Conservation (phyloP, 2,888 invertebrate species). For the Branchellion lobata region DNA sequence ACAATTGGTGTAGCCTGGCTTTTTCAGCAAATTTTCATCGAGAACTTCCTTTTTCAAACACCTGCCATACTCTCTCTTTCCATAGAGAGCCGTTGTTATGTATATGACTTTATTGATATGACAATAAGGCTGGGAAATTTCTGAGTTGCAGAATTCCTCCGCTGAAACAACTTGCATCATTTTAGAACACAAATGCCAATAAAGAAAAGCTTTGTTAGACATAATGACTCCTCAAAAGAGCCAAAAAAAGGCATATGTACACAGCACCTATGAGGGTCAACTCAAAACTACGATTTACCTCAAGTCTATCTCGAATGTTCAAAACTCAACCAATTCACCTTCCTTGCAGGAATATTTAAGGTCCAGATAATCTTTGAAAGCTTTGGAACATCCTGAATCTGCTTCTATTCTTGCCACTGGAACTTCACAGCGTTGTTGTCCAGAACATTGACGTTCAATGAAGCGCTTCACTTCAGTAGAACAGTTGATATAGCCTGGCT, state of each 20-base stretch:
- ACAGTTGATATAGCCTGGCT: constrained; percentile 8
- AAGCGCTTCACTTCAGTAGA: background rate
- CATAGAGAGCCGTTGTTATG: constrained; percentile 27
- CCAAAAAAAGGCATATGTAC: background rate
- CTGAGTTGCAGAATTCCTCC: constrained; percentile 35
- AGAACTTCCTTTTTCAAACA: too few relatives aligned
- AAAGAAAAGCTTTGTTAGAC: too few relatives aligned
- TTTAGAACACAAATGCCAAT: background rate
- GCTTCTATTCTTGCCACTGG: background rate
- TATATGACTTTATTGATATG: constrained; percentile 10
- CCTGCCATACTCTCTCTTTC: constrained; percentile 12
- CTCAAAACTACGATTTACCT: background rate
- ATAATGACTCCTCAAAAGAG: too few relatives aligned
- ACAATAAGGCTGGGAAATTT: constrained; percentile 25
- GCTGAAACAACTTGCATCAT: background rate
- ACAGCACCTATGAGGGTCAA: background rate
- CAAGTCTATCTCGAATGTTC: background rate
- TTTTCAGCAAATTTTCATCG: too few relatives aligned
- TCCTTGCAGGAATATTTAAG: constrained; percentile 3
- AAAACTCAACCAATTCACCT: constrained; percentile 6
- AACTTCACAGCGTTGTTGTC: constrained; percentile 11
- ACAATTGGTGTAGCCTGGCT: too few relatives aligned
- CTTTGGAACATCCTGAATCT: constrained; percentile 18
- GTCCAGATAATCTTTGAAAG: constrained; percentile 9
- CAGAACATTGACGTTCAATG: constrained; percentile 21